These are phyloP conservation scores for Aspidiotus destructor DNA, from an alignment of 2,888 invertebrate species.

Conservation along the genomic window DNA sequence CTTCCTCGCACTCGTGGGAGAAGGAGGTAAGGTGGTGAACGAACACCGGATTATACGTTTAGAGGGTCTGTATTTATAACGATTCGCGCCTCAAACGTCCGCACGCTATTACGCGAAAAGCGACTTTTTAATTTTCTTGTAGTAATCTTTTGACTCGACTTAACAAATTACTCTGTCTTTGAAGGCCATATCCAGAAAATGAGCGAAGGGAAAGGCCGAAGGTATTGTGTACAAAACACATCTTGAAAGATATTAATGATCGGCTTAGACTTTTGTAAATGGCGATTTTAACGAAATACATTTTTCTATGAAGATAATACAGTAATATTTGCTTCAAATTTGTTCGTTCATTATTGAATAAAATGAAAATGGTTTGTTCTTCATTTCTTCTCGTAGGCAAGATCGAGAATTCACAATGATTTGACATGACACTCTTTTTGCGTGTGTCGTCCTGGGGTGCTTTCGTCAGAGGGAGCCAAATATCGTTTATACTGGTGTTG, in stretches of 20 bases:
- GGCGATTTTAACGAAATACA: constrained; percentile 14
- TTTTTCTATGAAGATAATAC: not conserved
- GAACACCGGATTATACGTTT: too few relatives aligned
- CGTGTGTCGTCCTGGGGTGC: too few relatives aligned
- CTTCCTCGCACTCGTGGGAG: too few relatives aligned
- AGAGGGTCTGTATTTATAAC: constrained; percentile 24
- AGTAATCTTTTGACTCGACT: not conserved
- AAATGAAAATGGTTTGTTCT: too few relatives aligned
- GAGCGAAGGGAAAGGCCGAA: too few relatives aligned
- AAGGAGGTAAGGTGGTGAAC: too few relatives aligned
- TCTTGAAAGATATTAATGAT: constrained; percentile 31
- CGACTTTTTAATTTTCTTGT: constrained; percentile 5
- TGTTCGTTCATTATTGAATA: too few relatives aligned
- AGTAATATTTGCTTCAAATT: not conserved
- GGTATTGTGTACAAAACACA: not conserved
- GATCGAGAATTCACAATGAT: too few relatives aligned
- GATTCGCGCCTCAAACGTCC: constrained; percentile 12
- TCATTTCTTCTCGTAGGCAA: too few relatives aligned
- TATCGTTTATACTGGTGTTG: too few relatives aligned
- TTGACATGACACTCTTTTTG: too few relatives aligned
- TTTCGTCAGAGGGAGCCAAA: too few relatives aligned
- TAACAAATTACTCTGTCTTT: constrained; percentile 26
- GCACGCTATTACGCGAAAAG: constrained; percentile 16
- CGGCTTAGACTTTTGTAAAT: constrained; percentile 12
- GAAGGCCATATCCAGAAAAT: constrained; percentile 5